Evolutionary conservation across 2,797 vertebrate genomes (phyloP), one percentile per base, ranked within the genome.

Genomic region (Catharus ustulatus): DNA sequence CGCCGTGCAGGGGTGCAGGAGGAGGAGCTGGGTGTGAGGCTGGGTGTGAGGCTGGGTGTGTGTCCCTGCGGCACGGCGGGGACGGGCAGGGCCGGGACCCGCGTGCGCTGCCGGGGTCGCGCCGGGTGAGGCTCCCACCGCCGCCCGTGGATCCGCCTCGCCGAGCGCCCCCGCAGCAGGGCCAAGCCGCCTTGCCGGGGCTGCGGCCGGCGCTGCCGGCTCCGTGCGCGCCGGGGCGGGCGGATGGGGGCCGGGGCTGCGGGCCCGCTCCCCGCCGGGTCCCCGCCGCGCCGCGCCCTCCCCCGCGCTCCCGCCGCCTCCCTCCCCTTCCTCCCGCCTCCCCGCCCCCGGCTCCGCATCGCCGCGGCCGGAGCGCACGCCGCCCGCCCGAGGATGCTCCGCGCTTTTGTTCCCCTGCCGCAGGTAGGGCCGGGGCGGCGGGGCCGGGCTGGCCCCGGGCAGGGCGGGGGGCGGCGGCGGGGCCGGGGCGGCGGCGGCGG

Each of bases 401-500:
- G 93, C 96, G 97, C 96, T 97, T 97, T 97, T 97, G 96, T 97
- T 92, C 91, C 93, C 96, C 94, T 71, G 94, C 95, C 92, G 88
- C 97, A 97, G 97, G 97, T 97, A 85, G 59, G 76, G 49, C 40
- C 61, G 80, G 59, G 43, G 34, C 59, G 88, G 59, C 49, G 36
- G 61, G 61, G 61, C 61, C 79, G 79, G 63, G 64, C n/a, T 20
- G 63, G 63, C 43, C 63, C 34, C 26, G 64, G 46, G 66, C 34
- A 27, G 66, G 48, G 27, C 27, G 36, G 29, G 29, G 48, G 48
- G 36, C 67, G 48, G 27, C 34, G 43, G 63, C n/a, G 49, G 64
- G 46, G 66, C 66, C 48, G 74, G 74, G n/a, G n/a, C n/a, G 58
- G 30, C 59, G 75, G 71, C 38, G 77, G 51, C 59, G 67, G 51